Conservation (phyloP, 2,888 invertebrate species). For the Diploptera punctata region DNA sequence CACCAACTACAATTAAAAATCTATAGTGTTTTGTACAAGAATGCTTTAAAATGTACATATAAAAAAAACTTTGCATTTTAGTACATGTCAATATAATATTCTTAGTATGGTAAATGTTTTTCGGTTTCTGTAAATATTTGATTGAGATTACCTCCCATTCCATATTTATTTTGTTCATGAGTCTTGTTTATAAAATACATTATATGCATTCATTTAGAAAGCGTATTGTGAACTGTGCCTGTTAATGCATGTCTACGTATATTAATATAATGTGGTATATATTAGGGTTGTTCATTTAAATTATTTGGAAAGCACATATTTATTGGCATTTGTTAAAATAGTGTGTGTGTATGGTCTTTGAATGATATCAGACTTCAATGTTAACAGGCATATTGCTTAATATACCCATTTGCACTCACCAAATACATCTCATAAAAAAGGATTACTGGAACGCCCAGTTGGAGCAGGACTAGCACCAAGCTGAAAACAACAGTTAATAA, state of each 20-base stretch:
- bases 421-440: conserved; percentile 60
- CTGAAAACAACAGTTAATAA: conserved; percentile 43
- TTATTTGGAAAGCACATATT: conserved; percentile 11
- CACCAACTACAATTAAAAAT: neutral
- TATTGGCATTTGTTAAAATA: conserved; percentile 26
- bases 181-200: conserved; percentile 22
- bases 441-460: conserved; percentile 62
- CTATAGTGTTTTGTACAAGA: conserved; percentile 10
- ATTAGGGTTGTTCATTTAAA: conserved; percentile 10
- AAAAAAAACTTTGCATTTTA: conserved; percentile 2
- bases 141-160: conserved; percentile 5
- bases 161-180: neutral
- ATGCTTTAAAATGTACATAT: conserved; percentile 1
- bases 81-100: neutral
- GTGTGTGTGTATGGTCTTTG: conserved; percentile 3
- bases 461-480: conserved; percentile 54
- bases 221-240: neutral
- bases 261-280: conserved; percentile 12
- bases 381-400: conserved; percentile 14
- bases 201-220: neutral
- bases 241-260: conserved; percentile 3
- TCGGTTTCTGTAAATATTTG: neutral
- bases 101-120: neutral
- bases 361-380: conserved; percentile 2
- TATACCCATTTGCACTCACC: conserved; percentile 17